phyloP scores from a whole-genome alignment of 1,140 invertebrate genomes.

The Sycobia sp. region DNA sequence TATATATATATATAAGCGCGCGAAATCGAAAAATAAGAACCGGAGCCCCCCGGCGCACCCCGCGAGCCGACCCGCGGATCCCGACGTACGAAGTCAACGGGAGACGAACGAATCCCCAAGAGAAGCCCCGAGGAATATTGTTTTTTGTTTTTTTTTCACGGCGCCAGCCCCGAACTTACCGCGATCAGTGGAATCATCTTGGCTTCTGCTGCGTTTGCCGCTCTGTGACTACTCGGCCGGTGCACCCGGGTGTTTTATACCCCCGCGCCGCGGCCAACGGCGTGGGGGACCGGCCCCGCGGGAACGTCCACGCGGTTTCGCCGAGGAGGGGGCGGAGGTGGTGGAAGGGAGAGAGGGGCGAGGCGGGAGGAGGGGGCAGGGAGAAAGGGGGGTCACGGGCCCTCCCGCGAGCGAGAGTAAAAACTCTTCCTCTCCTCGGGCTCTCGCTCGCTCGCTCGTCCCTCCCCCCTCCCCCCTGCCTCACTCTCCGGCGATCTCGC shows the following conservation, averaged over 20 bases:
- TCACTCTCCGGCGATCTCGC: too few relatives aligned
- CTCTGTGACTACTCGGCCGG: conserved; percentile 58
- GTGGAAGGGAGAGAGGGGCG: too few relatives aligned
- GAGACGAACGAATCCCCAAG: too few relatives aligned
- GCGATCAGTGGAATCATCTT: conserved; percentile 62
- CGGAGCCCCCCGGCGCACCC: too few relatives aligned
- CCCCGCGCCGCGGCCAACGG: conserved; percentile 34
- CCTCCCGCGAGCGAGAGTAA: conserved; percentile 57
- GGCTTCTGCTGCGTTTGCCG: conserved; percentile 58
- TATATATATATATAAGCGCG: too few relatives aligned
- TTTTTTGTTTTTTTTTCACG: too few relatives aligned
- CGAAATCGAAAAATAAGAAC: conserved; percentile 16
- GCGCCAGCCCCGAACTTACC: conserved; percentile 48
- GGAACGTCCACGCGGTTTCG: too few relatives aligned
- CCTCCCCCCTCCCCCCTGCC: too few relatives aligned
- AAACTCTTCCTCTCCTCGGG: conserved; percentile 40
- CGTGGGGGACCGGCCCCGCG: conserved; percentile 34
- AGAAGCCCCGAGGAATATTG: too few relatives aligned
- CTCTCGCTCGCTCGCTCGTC: conserved; percentile 10
- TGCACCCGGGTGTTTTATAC: conserved; percentile 59
- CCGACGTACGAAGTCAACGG: background rate
- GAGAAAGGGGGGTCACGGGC: background rate
- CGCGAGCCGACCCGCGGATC: background rate
- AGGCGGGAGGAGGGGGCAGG: conserved; percentile 42
- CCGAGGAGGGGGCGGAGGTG: too few relatives aligned